Percentiles rank a stretch among this genome's conserved stretches.
These are phyloP conservation scores for Limnothrissa miodon DNA, from an alignment of 2,113 vertebrate genomes.

Conservation along the genomic window DNA sequence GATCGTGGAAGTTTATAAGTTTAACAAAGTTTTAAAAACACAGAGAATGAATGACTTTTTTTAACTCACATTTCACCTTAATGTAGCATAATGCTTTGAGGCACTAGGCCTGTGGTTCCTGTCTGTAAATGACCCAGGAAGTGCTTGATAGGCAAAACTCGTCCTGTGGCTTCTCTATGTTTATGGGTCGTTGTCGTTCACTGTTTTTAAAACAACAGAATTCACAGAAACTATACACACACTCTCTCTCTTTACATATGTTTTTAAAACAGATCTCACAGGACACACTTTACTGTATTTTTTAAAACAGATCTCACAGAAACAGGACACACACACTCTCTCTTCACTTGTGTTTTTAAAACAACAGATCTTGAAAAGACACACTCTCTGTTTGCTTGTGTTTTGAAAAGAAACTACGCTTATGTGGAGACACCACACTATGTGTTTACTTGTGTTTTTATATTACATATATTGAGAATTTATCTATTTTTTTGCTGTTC, in stretches of 20 bases:
- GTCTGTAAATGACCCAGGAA: background rate
- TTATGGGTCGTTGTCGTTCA: background rate
- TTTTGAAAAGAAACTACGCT: background rate
- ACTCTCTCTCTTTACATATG: no score
- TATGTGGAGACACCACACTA: background rate
- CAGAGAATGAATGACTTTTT: background rate
- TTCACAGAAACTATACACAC: no score
- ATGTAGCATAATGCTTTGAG: background rate
- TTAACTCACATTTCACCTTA: background rate
- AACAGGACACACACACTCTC: no score
- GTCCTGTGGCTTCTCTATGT: background rate
- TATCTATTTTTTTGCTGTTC: constrained; percentile 45
- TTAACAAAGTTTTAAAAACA: background rate
- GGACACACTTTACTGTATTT: no score
- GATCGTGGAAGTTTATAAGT: background rate
- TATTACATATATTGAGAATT: constrained; percentile 39
- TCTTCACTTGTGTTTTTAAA: no score
- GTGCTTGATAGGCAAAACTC: background rate
- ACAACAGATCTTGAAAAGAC: no score
- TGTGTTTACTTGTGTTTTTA: constrained; percentile 34
- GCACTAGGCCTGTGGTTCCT: background rate
- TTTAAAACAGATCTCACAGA: no score
- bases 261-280: no score
- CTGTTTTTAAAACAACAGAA: no score
- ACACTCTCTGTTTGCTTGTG: no score